phyloP scores from a whole-genome alignment of 1,140 invertebrate genomes.

The Drosophila quadrilineata region DNA sequence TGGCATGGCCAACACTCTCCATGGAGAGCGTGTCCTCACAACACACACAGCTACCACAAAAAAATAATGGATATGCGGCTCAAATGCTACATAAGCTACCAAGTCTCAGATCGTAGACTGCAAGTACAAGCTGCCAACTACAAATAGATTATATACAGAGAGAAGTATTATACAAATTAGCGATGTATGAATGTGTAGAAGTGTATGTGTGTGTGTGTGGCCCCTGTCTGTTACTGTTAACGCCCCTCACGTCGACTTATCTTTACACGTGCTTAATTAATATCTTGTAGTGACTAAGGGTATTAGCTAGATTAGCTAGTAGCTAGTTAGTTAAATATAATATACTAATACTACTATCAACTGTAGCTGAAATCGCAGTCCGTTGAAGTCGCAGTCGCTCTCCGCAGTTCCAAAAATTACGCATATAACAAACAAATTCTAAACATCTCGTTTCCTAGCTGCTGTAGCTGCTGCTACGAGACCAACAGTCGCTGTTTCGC shows the following conservation, averaged over 20 bases:
- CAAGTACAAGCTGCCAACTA: constrained; percentile 15
- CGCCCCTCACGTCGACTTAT: constrained; percentile 14
- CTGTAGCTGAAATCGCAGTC: constrained; percentile 17
- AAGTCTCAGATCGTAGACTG: no score
- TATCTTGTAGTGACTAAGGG: constrained; percentile 59
- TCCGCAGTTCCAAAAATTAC: constrained; percentile 56
- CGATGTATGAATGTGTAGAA: no score
- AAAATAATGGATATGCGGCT: no score
- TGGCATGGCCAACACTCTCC: no score
- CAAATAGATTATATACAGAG: no score
- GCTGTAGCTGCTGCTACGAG: constrained; percentile 65
- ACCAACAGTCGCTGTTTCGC: constrained; percentile 58
- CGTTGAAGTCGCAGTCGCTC: constrained; percentile 37
- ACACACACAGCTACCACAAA: no score
- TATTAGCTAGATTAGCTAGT: constrained; percentile 44
- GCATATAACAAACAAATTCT: constrained; percentile 56
- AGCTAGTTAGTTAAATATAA: constrained; percentile 15
- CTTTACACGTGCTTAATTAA: constrained; percentile 44
- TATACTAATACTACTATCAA: constrained; percentile 63
- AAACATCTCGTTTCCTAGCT: no score
- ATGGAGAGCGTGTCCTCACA: no score
- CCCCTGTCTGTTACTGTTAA: no score
- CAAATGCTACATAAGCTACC: no score
- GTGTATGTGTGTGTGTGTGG: not conserved
- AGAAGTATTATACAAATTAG: no score